Conservation (phyloP, 1,140 invertebrate genomes). For the Heterodera carotae region DNA sequence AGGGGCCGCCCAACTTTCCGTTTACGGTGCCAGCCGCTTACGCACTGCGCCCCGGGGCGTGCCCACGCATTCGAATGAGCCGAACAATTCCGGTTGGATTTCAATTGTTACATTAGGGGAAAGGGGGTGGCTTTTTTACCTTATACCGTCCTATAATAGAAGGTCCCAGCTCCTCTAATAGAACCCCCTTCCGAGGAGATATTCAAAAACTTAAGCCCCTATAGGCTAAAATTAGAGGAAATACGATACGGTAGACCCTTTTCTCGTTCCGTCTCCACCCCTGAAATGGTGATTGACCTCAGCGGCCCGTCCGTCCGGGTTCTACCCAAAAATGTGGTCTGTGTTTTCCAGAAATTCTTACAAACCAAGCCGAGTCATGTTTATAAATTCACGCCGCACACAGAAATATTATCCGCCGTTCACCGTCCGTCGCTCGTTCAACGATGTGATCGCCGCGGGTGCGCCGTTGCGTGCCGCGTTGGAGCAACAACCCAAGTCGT, state of each 20-base stretch:
- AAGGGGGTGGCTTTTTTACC: not conserved
- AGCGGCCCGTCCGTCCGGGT: no score
- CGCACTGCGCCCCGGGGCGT: constrained; percentile 36
- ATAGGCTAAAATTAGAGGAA: no score
- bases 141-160: no score
- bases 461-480: constrained; percentile 6
- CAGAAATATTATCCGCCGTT: constrained; percentile 12
- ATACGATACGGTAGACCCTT: no score
- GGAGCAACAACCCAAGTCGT: constrained; percentile 13
- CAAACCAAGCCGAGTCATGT: not conserved
- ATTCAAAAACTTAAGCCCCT: no score
- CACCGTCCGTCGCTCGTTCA: constrained; percentile 13
- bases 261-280: no score
- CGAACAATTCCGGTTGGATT: constrained; percentile 35
- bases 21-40: constrained; percentile 43
- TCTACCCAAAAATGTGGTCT: not conserved
- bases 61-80: constrained; percentile 47
- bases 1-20: constrained; percentile 31
- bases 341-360: no score
- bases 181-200: no score
- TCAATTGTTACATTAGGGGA: not conserved
- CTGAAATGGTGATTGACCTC: no score
- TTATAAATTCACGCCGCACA: no score
- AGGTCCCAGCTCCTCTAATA: no score
- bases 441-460: constrained; percentile 7